Evolutionary conservation across 2,113 vertebrate genomes (phyloP), one percentile per base, ranked within the genome.

Genomic region (Sebastes schlegelii): DNA sequence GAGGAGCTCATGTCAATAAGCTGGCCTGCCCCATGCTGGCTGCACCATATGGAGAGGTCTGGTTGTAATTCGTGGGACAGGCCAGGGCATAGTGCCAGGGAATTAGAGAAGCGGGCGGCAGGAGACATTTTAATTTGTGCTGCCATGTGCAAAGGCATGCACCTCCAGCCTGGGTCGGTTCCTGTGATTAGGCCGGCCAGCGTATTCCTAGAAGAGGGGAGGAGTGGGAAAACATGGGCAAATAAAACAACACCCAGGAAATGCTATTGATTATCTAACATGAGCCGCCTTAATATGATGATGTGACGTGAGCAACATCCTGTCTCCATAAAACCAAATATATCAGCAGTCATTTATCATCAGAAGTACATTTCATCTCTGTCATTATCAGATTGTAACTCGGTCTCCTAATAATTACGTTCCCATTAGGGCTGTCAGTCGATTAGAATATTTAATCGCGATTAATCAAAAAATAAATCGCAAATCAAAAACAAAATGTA

Each of bases 131-230:
- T 95, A 95, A 96, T 95, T 95, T 95, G 94, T 91, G 92, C 93
- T 93, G 92, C 94, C 93, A 94, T 94, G 95, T 95, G 94, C 93
- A 94, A 94, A 95, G 94, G 94, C 95, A 95, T 95, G 94, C 91
- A 84, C 89, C 87, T 92, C 90, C 88, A 90, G 82, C 88, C 88
- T 71, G 70, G 88, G 84, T 90, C 87, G 84, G 89, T 89, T 90
- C 91, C 78, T 80, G 90, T 93, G 91, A 95, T 95, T 95, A 95
- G 91, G 84, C 69, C 57, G 23, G 69, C 76, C 75, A 52, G 79
- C 58, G 77, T 90, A 81, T 94, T 94, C 90, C 89, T 79, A 90
- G 93, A 94, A 95, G 86, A 92, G 74, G 49, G 77, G 83, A 84
- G 82, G 84, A 74, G 88, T 66, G 54, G 80, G 71, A 82, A 81